Conservation (phyloP, 1,140 invertebrate genomes). For the Zophobas morio region DNA sequence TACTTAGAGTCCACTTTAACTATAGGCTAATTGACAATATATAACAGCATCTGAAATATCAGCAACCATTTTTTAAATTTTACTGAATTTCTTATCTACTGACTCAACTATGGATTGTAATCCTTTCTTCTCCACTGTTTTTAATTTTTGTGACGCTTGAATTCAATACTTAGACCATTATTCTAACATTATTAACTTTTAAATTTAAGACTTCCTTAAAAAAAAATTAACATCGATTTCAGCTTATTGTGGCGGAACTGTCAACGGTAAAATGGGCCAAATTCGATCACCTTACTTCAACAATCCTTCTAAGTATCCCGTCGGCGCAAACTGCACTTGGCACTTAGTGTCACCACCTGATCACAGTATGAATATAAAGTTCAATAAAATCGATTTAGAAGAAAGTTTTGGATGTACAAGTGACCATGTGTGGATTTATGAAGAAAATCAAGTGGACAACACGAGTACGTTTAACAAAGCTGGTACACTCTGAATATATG, state of each 20-base stretch:
- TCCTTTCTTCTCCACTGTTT: too few relatives aligned
- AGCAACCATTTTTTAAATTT: too few relatives aligned
- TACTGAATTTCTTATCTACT: too few relatives aligned
- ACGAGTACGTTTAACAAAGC: too few relatives aligned
- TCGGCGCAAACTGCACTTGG: slow-evolving; percentile 73
- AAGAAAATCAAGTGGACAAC: too few relatives aligned
- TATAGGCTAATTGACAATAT: too few relatives aligned
- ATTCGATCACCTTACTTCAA: slow-evolving; percentile 72
- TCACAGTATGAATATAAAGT: slow-evolving; percentile 71
- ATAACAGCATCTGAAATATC: too few relatives aligned
- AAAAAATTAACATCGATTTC: slow-evolving; percentile 8
- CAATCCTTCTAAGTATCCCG: slow-evolving; percentile 59
- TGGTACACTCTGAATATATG: too few relatives aligned
- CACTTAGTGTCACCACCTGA: slow-evolving; percentile 69
- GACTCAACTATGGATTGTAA: too few relatives aligned
- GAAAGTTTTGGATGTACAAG: slow-evolving; percentile 34
- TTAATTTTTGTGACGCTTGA: too few relatives aligned
- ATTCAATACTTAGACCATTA: not conserved
- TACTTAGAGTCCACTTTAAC: too few relatives aligned
- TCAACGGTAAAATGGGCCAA: slow-evolving; percentile 69
- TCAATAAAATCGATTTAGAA: slow-evolving; percentile 68
- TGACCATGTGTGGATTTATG: slow-evolving; percentile 66
- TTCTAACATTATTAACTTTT: slow-evolving; percentile 7
- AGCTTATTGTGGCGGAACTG: slow-evolving; percentile 73
- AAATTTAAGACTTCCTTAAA: too few relatives aligned